These are phyloP conservation scores for Indicator maculatus DNA, from an alignment of 2,113 vertebrate genomes.

Conservation along the genomic window DNA sequence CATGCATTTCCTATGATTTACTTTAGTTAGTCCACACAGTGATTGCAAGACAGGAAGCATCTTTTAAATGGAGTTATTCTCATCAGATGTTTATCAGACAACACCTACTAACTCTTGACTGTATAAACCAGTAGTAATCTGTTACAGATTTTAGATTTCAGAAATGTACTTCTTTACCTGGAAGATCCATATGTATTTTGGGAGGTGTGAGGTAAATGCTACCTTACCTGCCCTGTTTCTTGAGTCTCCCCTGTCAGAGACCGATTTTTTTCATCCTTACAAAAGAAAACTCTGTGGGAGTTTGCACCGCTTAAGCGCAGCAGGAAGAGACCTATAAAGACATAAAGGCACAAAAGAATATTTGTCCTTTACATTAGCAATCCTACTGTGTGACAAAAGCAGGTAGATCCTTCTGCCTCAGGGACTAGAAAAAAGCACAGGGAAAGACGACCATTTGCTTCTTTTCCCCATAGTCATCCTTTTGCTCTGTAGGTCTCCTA, in stretches of 20 bases:
- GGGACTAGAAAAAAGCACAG: background rate
- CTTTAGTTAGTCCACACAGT: background rate
- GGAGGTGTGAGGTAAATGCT: conserved; percentile 27
- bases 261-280: conserved; percentile 45
- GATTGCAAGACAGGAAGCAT: background rate
- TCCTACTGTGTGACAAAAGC: conserved; percentile 27
- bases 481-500: background rate
- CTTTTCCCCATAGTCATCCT: conserved; percentile 6
- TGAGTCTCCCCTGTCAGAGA: conserved; percentile 21
- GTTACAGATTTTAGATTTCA: background rate
- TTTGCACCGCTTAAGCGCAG: conserved; percentile 29
- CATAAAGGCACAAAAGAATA: conserved; percentile 25
- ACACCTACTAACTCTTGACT: background rate
- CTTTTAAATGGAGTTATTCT: background rate
- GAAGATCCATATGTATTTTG: background rate
- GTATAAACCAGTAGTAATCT: background rate
- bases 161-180: background rate
- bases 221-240: background rate
- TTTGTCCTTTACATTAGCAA: conserved; percentile 45
- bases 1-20: background rate
- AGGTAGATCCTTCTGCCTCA: conserved; percentile 30
- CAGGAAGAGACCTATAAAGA: conserved; percentile 53
- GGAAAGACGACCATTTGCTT: conserved; percentile 19
- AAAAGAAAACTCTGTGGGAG: conserved; percentile 54
- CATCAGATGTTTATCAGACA: background rate